These are phyloP conservation scores for Peromyscus leucopus DNA, from an alignment of 2,113 vertebrate species.

Conservation along the genomic window DNA sequence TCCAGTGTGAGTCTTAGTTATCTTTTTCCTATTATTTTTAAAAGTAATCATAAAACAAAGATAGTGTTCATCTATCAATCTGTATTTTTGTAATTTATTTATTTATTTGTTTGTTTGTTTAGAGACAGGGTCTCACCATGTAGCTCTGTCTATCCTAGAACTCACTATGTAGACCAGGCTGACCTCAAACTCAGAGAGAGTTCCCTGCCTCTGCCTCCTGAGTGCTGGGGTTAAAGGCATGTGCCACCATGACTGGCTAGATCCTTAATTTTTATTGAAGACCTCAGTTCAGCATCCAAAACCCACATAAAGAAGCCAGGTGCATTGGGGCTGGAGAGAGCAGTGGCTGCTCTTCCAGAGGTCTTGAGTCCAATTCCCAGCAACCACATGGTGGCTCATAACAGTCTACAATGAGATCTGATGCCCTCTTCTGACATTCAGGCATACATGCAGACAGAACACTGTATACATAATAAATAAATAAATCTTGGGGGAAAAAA, in stretches of 20 bases:
- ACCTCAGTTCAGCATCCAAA: background rate
- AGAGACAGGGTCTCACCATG: background rate
- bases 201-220: background rate
- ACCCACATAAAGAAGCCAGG: background rate
- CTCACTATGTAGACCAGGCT: background rate
- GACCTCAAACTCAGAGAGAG: background rate
- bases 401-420: too few species aligned
- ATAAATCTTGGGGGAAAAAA: background rate
- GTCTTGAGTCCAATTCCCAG: too few species aligned
- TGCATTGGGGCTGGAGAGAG: too few species aligned
- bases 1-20: background rate
- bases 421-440: too few species aligned
- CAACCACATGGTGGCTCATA: too few species aligned
- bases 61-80: background rate
- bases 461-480: too few species aligned
- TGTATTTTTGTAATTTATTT: background rate
- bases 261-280: conserved; percentile 34
- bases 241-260: background rate
- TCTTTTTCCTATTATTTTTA: conserved; percentile 49
- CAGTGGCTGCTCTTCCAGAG: too few species aligned
- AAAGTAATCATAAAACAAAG: conserved; percentile 29
- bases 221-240: background rate
- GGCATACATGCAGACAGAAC: too few species aligned
- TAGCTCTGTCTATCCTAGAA: background rate
- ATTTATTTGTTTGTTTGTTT: background rate